A percentile compares a stretch with the other conserved stretches of the same genome.
These are phyloP conservation scores for Drosophila ambigua DNA, from an alignment of 1,140 invertebrate genomes.

Conservation along the genomic window DNA sequence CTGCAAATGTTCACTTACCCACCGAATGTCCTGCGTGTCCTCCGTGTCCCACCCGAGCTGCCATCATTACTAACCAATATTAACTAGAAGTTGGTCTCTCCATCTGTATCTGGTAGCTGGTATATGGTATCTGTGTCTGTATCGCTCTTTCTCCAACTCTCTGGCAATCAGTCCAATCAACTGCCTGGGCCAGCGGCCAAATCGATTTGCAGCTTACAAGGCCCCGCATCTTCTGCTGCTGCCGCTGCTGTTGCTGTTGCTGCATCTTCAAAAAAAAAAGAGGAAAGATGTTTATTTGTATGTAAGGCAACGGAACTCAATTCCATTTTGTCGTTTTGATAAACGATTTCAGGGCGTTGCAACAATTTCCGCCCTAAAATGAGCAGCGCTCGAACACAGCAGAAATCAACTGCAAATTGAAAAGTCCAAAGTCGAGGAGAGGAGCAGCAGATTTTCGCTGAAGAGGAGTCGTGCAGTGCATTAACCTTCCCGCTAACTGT, in stretches of 20 bases:
- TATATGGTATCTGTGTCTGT: too few relatives aligned
- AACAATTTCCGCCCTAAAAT: slow-evolving; percentile 81
- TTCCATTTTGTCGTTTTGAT: slow-evolving; percentile 83
- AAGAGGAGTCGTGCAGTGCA: slow-evolving; percentile 51
- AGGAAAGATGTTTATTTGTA: slow-evolving; percentile 5
- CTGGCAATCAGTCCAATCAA: slow-evolving; percentile 53
- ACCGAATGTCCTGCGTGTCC: slow-evolving; percentile 1
- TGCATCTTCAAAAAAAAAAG: slow-evolving; percentile 12
- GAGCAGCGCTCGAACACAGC: slow-evolving; percentile 38
- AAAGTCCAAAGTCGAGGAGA: slow-evolving; percentile 39
- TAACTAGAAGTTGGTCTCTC: not conserved
- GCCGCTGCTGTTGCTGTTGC: not conserved
- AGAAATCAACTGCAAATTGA: slow-evolving; percentile 73
- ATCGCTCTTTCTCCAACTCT: not conserved
- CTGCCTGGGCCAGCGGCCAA: slow-evolving; percentile 70
- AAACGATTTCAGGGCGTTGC: slow-evolving; percentile 82
- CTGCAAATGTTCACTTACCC: slow-evolving; percentile 44
- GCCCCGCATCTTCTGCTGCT: not conserved
- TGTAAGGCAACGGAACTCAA: slow-evolving; percentile 70
- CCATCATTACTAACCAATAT: not conserved
- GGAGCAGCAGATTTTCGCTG: slow-evolving; percentile 23
- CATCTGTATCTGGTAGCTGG: too few relatives aligned
- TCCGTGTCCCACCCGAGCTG: not conserved
- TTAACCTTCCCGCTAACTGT: slow-evolving; percentile 61
- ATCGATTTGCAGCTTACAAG: slow-evolving; percentile 76